Conservation (phyloP, 2,113 vertebrate genomes). For the Heloderma charlesbogerti region DNA sequence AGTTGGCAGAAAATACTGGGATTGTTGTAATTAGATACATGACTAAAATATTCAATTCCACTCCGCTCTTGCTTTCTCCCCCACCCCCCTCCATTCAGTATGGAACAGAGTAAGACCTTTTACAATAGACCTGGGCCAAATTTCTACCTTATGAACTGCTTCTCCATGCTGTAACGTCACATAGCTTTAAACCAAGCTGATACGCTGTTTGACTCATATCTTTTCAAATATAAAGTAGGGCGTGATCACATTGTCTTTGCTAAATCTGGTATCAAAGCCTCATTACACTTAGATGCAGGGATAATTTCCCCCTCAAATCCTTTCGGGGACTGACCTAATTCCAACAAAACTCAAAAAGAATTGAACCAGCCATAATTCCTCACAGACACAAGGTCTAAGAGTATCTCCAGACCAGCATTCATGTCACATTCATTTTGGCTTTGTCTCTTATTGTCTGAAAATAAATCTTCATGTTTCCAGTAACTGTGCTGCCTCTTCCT, state of each 20-base stretch:
- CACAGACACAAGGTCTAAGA: background rate
- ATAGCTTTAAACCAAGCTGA: background rate
- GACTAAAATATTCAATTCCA: background rate
- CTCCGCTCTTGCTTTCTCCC: background rate
- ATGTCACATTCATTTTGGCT: background rate
- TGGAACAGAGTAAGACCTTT: background rate
- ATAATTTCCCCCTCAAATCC: background rate
- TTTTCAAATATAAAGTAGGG: background rate
- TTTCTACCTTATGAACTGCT: background rate
- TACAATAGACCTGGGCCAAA: background rate
- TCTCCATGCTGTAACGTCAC: background rate
- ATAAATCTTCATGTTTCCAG: background rate
- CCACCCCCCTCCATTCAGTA: background rate
- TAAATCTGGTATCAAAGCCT: background rate
- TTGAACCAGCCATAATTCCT: background rate
- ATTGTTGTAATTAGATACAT: background rate
- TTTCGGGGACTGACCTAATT: background rate
- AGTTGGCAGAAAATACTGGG: conserved; percentile 5
- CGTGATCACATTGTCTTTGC: background rate
- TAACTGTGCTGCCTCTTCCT: background rate
- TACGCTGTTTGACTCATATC: background rate
- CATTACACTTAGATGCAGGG: background rate
- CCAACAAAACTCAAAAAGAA: background rate
- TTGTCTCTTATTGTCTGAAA: background rate
- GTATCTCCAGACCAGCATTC: background rate